Evolutionary conservation across 2,113 vertebrate genomes (phyloP), one percentile per base, ranked within the genome.

Genomic region (Petaurus breviceps): DNA sequence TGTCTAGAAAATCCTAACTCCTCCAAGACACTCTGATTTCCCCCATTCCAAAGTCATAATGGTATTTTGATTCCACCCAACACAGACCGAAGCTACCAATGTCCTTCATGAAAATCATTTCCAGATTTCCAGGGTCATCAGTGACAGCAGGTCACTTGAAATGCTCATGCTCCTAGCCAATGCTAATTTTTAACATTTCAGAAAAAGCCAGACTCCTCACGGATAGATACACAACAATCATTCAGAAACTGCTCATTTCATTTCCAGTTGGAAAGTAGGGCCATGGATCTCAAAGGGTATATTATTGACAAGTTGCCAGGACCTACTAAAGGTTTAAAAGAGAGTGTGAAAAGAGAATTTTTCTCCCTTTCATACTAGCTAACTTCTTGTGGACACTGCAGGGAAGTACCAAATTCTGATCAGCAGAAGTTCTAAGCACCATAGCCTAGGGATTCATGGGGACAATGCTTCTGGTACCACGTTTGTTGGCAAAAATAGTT

Each of bases 111-210:
- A 93, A 92, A 92, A 91, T 55, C 43, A 93, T 95, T 96, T 96
- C 90, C 90, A 96, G 94, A 95, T 91, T 53, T 3, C 8, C 43
- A 91, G 68, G 68, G 93, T 97, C 89, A 43, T 0, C 16, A 96
- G 92, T 57, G 91, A 92, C 91, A 89, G 89, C 4, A 94, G 95
- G 54, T 95, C 94, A 95, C 92, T 93, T 14, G 92, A 91, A 96
- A 92, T 94, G 92, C 96, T 93, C 95, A 84, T 89, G 26, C 19
- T 94, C 50, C 51, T 47, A 90, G 23, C 24, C 28, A 26, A 47
- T 54, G 92, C 97, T 93, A 94, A 97, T 91, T 96, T 96, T 97
- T 96, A 96, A 98, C 93, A 94, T 92, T 92, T 92, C 77, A 49
- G 68, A 93, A 97, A 95, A 95, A 91, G 84, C 93, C 55, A 28